phyloP scores from a whole-genome alignment of 2,113 vertebrate genomes.

The Callaeas wilsoni region DNA sequence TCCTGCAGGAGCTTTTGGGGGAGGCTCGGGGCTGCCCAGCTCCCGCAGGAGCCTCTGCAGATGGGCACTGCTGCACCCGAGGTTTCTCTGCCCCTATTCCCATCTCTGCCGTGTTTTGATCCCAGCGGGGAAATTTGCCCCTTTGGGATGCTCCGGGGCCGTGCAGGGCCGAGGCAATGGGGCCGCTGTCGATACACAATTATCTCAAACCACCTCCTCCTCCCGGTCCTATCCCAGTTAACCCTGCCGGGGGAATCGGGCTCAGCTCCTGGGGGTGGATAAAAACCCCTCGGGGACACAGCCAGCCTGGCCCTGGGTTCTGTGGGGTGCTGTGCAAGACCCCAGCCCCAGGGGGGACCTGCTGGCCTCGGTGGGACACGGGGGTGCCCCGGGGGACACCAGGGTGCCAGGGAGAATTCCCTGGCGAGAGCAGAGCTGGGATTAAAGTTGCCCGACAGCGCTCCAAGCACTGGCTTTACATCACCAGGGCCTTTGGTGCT shows the following conservation, averaged over 20 bases:
- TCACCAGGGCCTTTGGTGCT: background rate
- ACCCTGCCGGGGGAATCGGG: background rate
- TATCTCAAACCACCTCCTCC: background rate
- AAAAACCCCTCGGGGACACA: background rate
- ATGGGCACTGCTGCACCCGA: background rate
- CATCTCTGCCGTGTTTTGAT: background rate
- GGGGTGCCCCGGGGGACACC: background rate
- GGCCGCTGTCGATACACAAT: background rate
- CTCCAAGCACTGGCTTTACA: background rate
- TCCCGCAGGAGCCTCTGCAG: background rate
- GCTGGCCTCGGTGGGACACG: fast-evolving
- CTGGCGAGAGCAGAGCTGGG: background rate
- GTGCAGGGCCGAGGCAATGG: background rate
- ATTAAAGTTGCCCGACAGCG: fast-evolving
- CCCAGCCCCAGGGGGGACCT: fast-evolving
- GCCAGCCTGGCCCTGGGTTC: background rate
- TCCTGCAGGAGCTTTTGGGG: background rate
- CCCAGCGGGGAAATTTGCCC: background rate
- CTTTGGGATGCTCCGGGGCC: background rate
- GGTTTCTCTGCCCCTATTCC: background rate
- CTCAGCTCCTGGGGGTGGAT: background rate
- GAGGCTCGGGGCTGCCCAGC: background rate
- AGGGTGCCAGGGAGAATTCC: background rate
- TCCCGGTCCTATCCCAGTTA: background rate
- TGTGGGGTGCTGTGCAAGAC: fast-evolving